Evolutionary conservation across 2,888 invertebrate species (phyloP), one percentile per base, ranked within the genome.

Genomic region (Drosophila meridionalis): DNA sequence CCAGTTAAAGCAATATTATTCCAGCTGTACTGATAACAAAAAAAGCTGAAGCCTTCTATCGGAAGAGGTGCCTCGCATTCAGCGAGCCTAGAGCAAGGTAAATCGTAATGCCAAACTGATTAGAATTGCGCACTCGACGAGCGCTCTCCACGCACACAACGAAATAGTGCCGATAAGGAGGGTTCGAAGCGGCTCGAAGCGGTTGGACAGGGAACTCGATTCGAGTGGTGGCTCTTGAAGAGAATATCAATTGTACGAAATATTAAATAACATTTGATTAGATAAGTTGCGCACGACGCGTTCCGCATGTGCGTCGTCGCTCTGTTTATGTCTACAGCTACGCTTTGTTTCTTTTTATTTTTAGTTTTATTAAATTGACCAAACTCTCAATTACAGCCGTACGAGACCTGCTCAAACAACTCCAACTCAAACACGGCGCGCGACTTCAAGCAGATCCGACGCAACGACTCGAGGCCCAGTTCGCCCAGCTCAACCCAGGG

Each of bases 371-470:
- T 55, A 6, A 38, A 28, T 40, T 28, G 2, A 26, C 14, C 9
- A 14, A 45, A 36, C 58, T 45, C 45, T 58, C n/a, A 28, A 5
- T 94, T 94, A 90, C 94, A 95, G 94, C 95, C 95, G 69, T 95
- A 95, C 90, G 95, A 95, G 82, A 94, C 95, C 67, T 91, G 92
- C 77, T 91, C 92, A 42, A 91, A 92, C 81, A 80, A 85, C 40
- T 85, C 85, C 20, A 85, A 85, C 40, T 85, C 85, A 14, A 85
- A 85, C 65, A 90, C 91, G 73, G 89, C 88, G 93, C 94, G 93
- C 91, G 94, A 89, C 89, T 92, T 91, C 91, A 94, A 93, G 93
- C 93, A 89, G 91, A 93, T 91, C 80, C 92, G 86, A 91, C 91
- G 91, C 93, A 83, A 81, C 77, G 94, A 93, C 91, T 95, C 92